These are phyloP conservation scores for Tapirus terrestris DNA, from an alignment of 2,113 vertebrate genomes.

Conservation along the genomic window DNA sequence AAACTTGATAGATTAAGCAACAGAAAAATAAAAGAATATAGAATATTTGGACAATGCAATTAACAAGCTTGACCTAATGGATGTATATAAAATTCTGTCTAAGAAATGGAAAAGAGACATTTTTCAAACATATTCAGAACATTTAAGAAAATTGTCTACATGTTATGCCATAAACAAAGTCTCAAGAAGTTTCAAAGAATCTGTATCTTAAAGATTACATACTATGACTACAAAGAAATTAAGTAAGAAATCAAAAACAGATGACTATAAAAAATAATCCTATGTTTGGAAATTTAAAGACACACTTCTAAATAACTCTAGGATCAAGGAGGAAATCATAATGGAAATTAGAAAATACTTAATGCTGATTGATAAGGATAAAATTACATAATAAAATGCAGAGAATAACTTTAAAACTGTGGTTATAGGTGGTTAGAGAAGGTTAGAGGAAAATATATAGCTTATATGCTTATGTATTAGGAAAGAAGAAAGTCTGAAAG, in stretches of 20 bases:
- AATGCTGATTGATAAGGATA: neutral
- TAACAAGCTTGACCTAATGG: neutral
- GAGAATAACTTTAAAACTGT: neutral
- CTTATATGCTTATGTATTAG: neutral
- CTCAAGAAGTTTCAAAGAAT: neutral
- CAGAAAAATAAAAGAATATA: neutral
- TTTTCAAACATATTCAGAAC: neutral
- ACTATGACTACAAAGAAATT: neutral
- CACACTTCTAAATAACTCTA: neutral
- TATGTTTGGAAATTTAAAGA: slow-evolving; percentile 28
- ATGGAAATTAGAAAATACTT: neutral
- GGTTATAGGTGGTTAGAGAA: neutral
- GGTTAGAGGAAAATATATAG: neutral
- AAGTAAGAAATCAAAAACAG: neutral
- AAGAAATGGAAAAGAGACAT: neutral
- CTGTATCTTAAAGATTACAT: neutral
- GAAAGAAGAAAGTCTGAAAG: slow-evolving; percentile 8
- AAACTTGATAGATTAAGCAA: neutral
- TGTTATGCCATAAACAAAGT: neutral
- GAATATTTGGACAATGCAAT: neutral
- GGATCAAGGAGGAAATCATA: slow-evolving; percentile 2
- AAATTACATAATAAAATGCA: neutral
- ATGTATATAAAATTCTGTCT: neutral
- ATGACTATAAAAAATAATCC: neutral
- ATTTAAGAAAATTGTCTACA: neutral